Evolutionary conservation across 2,888 invertebrate genomes (phyloP).

Genomic region (Nemoura dubitans): DNA sequence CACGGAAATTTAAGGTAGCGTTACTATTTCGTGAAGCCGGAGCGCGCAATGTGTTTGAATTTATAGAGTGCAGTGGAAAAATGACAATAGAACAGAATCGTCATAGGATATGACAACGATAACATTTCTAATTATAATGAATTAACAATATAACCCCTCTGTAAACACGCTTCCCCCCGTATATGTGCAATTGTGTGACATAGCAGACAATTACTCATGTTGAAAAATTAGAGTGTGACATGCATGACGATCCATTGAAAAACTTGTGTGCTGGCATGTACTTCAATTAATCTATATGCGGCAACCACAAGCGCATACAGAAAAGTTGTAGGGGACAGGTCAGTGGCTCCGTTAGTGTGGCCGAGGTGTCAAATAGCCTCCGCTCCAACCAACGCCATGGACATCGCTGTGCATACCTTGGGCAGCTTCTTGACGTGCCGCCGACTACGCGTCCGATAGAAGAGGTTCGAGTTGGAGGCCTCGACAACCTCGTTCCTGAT

Average conservation of each 20-base stretch:
- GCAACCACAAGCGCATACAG: not conserved
- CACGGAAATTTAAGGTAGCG: not conserved
- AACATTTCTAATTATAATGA: not conserved
- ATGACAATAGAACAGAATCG: not conserved
- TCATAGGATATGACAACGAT: not conserved
- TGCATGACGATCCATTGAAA: not conserved
- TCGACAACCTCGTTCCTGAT: conserved; percentile 40
- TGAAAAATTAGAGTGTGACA: no score
- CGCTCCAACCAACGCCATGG: no score
- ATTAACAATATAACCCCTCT: not conserved
- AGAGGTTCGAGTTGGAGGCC: conserved; percentile 41
- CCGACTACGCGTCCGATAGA: conserved; percentile 44
- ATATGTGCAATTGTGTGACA: not conserved
- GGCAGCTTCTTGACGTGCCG: conserved; percentile 45
- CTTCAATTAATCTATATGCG: no score
- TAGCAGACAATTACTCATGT: not conserved
- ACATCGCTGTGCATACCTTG: conserved; percentile 39
- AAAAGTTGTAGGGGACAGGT: not conserved
- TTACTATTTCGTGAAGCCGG: no score
- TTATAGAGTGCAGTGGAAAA: not conserved
- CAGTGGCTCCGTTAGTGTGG: not conserved
- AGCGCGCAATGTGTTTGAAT: not conserved
- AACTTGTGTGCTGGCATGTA: not conserved
- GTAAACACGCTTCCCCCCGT: not conserved
- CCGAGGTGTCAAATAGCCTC: not conserved